Evolutionary conservation across 2,888 invertebrate species (phyloP), one percentile per base, ranked within the genome.

Genomic region (Hemaris fuciformis): DNA sequence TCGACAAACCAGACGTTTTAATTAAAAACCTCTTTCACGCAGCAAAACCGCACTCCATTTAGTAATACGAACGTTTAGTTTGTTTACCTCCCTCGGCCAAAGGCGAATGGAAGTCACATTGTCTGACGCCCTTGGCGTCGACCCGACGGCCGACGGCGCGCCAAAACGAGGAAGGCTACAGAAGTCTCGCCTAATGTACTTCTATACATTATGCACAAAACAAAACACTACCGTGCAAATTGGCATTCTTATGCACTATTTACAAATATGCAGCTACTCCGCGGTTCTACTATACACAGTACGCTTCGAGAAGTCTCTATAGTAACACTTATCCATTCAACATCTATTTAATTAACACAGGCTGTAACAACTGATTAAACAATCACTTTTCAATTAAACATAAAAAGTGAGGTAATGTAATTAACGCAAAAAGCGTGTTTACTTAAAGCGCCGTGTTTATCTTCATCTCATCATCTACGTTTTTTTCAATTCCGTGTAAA

Each of bases 41-140:
- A 70, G 38, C 57, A 25, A 62, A 64, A 67, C 66, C 66, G 60
- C 65, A 65, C 63, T 68, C 65, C 69, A 68, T 69, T 77, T 68
- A 68, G 68, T 66, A 65, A 66, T 66, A 68, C 69, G 57, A 70
- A 66, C 71, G 65, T 71, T 75, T 74, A 77, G 87, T 87, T 84
- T 87, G 78, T 88, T 88, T 85, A 86, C 87, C 84, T 77, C 76
- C 64, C 76, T 70, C 69, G 66, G 71, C 76, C 85, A 89, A 90
- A 86, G 90, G 78, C 91, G 77, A 84, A 83, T 86, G 82, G 80
- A 88, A 87, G 90, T 91, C 85, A 90, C 90, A 82, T 89, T 89
- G 90, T 81, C 85, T 86, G 79, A 65, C 79, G 84, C 81, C 86
- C 84, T 80, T 81, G 84, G 71, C 76, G 73, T 75, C 77, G 75